Base-by-base conservation (phyloP, 92 coral and sea anemone species). In the Metridium senile region DNA sequence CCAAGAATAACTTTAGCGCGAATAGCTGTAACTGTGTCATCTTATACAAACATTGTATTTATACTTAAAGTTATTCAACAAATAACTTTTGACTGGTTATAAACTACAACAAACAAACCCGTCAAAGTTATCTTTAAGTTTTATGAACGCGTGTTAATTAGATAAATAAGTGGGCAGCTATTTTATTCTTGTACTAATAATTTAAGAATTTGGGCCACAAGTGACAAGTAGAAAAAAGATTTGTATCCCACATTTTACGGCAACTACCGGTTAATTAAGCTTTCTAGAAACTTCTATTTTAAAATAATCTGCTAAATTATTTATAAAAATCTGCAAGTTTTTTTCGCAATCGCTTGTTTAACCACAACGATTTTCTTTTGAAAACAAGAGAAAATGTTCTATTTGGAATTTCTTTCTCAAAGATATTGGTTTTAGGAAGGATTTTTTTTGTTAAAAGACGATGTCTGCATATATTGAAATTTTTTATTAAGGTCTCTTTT, bases 261-360 rank as follows among this genome's bases (percentile, higher is more conserved):
- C 2, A 54, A 29, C 30, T 18, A 51, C 33, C 64, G n/a, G 46
- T 54, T 25, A 61, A 27, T 1, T n/a, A n/a, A n/a, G n/a, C n/a
- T 18, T 72, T 52, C 76, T 54, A 72, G 76, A 72, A 52, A 20
- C 27, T 28, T 53, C 76, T 11, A 72, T 31, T 54, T 45, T 31
- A 53, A 72, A 53, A 56, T 52, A 30, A 72, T 26, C 13, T 28
- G 22, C 21, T 53, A 30, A 52, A 72, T 61, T 26, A 72, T 72
- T 72, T 23, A 72, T 52, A 26, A 72, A 33, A 49, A 72, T 4
- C n/a, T n/a, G 66, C 31, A 22, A 61, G 6, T 61, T 61, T 61
- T 61, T 61, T 23, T 22, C 66, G 33, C 32, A 72, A 72, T 54
- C 28, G 26, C 34, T 13, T 26, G 6, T 13, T 39, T 4, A 39